Conservation (phyloP, 2,888 invertebrate species). For the Agonopterix alstromeriana region DNA sequence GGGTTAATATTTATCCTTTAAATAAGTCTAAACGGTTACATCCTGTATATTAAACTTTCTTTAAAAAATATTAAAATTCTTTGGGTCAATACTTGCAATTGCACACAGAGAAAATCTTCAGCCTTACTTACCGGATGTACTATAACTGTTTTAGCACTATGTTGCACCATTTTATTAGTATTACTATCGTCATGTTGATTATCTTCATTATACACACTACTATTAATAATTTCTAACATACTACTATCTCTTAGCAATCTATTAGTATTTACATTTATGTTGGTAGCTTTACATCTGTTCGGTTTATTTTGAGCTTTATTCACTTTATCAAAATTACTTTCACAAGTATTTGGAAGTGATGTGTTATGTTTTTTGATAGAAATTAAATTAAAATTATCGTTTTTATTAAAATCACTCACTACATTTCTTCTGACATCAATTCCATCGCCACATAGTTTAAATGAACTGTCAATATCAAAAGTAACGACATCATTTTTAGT, state of each 20-base stretch:
- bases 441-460: slow-evolving; percentile 51
- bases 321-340: too few species aligned
- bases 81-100: too few species aligned
- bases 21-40: too few species aligned
- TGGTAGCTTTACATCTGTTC: too few species aligned
- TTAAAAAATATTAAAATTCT: too few species aligned
- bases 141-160: slow-evolving; percentile 7
- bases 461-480: slow-evolving; percentile 29
- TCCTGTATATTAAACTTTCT: too few species aligned
- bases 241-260: too few species aligned
- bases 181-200: neutral
- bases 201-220: neutral
- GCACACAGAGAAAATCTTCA: neutral
- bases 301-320: too few species aligned
- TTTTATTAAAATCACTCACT: slow-evolving; percentile 13
- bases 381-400: slow-evolving; percentile 18
- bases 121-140: slow-evolving; percentile 27
- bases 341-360: neutral
- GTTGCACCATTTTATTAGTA: neutral
- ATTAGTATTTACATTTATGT: too few species aligned
- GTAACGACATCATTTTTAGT: slow-evolving; percentile 25
- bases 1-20: too few species aligned
- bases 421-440: slow-evolving; percentile 33
- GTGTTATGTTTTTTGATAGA: slow-evolving; percentile 7
- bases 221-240: too few species aligned